Base-by-base conservation (phyloP, 2,888 invertebrate species). In the Glaucopsyche alexis region DNA sequence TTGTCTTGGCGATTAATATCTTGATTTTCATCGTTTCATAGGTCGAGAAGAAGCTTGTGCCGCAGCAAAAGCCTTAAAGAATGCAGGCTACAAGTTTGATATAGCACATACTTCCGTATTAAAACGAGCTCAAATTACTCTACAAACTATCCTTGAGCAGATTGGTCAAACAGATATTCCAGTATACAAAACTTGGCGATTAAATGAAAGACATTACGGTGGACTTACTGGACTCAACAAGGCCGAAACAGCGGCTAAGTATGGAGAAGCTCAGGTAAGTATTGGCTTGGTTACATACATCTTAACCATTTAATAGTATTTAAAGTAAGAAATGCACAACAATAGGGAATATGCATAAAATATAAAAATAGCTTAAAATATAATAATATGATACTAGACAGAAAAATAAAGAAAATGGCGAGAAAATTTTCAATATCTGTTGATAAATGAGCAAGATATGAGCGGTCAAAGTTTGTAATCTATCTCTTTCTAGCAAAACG, bases 171-270 rank as follows among this genome's bases (percentile, higher is more conserved):
- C 94, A n/a, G 93, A 94, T 78, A 86, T 97, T 76, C 95, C 96
- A 0, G 88, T 96, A 8, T 84, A 94, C 7, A 95, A 95, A 82
- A 96, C 96, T 11, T 98, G 98, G 98, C 94, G 97, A 14, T 89
- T 98, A 45, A 97, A 97, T 81, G 97, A 98, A 86, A 95, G 98
- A 75, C 98, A 98, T 83, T 98, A 97, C 81, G 98, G 98, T 71
- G 96, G 96, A 60, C 94, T 98, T 7, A 98, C 97, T 13, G 97
- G 97, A 2, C 93, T 96, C 75, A 96, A 97, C 83, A 98, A 98
- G 85, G 94, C 96, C 0, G 96, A 97, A 87, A 96, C 97, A 29
- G 97, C 97, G 71, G 95, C 95, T 72, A 96, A 96, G 84, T 97
- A 96, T 87, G 97, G 98, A 13, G 97, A 97, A 83, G 95, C 95